These are phyloP conservation scores for Lathronympha strigana DNA, from an alignment of 2,888 invertebrate genomes.

Conservation along the genomic window DNA sequence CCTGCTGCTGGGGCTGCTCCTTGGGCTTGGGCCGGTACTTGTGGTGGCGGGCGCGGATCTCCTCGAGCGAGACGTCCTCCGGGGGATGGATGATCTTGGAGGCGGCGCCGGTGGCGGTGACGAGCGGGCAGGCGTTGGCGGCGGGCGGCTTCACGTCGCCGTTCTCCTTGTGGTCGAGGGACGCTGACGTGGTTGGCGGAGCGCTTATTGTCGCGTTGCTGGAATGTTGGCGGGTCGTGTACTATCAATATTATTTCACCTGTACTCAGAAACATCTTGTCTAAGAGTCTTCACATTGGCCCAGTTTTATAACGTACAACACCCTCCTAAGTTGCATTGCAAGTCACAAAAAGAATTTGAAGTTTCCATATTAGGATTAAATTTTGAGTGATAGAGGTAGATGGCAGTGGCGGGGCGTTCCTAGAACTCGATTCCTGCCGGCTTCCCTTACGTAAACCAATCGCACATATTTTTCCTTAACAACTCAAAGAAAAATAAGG, in stretches of 20 bases:
- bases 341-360: too few relatives aligned
- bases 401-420: too few relatives aligned
- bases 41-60: slow-evolving; percentile 88
- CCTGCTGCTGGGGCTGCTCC: slow-evolving; percentile 49
- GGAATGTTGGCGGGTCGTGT: slow-evolving; percentile 29
- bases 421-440: too few relatives aligned
- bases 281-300: too few relatives aligned
- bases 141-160: slow-evolving; percentile 74
- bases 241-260: slow-evolving; percentile 14
- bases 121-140: slow-evolving; percentile 79
- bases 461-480: too few relatives aligned
- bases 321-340: too few relatives aligned
- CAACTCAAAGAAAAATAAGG: too few relatives aligned
- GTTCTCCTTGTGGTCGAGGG: slow-evolving; percentile 71
- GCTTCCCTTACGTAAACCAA: too few relatives aligned
- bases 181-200: slow-evolving; percentile 85
- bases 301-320: too few relatives aligned
- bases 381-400: too few relatives aligned
- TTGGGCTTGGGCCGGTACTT: slow-evolving; percentile 85
- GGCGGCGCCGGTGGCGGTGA: slow-evolving; percentile 91
- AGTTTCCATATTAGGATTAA: too few relatives aligned
- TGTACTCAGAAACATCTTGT: too few relatives aligned
- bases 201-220: slow-evolving; percentile 91
- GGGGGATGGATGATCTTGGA: slow-evolving; percentile 97
- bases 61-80: slow-evolving; percentile 96